Evolutionary conservation across 2,888 invertebrate species (phyloP).

Genomic region (Tortrix viridana): DNA sequence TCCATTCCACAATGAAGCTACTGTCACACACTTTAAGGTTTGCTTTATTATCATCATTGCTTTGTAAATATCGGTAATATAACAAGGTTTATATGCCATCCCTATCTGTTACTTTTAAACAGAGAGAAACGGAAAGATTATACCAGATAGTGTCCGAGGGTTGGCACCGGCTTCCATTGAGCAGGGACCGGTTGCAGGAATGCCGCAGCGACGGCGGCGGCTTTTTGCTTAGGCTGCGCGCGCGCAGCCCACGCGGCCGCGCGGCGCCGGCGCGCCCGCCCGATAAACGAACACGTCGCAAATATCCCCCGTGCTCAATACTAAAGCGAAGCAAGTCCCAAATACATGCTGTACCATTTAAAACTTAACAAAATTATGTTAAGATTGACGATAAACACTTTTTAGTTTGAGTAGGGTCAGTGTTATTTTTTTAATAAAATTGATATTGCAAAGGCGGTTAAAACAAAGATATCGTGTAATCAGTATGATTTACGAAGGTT

Average conservation of each 20-base stretch:
- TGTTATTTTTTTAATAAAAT: neutral
- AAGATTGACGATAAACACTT: neutral
- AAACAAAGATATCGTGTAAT: constrained; percentile 17
- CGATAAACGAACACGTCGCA: constrained; percentile 70
- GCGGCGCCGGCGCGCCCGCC: constrained; percentile 59
- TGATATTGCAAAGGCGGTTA: constrained; percentile 13
- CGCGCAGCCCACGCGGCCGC: constrained; percentile 69
- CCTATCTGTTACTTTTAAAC: neutral
- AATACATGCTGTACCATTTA: neutral
- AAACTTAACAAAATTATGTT: neutral
- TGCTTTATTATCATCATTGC: too few species aligned
- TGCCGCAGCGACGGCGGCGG: constrained; percentile 68
- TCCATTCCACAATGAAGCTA: neutral
- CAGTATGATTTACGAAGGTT: constrained; percentile 20
- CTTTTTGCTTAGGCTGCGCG: constrained; percentile 71
- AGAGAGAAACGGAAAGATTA: neutral
- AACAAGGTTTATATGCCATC: neutral
- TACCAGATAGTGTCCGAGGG: constrained; percentile 33
- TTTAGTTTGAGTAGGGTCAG: neutral
- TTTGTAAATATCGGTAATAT: too few species aligned
- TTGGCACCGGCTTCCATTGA: constrained; percentile 74
- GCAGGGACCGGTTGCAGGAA: constrained; percentile 77
- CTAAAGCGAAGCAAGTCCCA: neutral
- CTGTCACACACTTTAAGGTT: too few species aligned
- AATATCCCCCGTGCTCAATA: constrained; percentile 55